Percentiles rank a stretch among this genome's conserved stretches.
Conservation (phyloP, 2,797 vertebrate species). For the Poliocrania exsul region DNA sequence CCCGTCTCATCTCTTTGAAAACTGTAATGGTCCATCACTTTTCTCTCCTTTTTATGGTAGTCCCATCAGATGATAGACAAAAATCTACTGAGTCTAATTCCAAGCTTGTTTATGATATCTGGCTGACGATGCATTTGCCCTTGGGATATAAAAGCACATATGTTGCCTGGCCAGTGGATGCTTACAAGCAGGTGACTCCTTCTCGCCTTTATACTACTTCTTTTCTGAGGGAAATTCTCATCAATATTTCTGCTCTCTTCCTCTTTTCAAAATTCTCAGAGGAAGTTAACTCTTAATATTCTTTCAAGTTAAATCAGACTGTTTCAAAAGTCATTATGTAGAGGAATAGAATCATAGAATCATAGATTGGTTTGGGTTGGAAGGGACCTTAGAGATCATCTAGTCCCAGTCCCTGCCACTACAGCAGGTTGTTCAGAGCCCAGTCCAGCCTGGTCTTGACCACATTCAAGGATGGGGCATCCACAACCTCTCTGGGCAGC, state of each 20-base stretch:
- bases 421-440: neutral
- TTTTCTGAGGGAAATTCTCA: neutral
- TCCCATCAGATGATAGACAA: neutral
- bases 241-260: neutral
- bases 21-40: neutral
- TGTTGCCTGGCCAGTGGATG: neutral
- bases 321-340: neutral
- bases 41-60: neutral
- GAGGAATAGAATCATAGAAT: neutral
- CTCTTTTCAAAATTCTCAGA: neutral
- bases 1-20: neutral
- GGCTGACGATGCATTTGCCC: neutral
- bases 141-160: neutral
- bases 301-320: neutral
- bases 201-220: neutral
- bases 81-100: neutral
- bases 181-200: neutral
- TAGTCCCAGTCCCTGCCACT: neutral
- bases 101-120: neutral
- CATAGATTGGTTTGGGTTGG: neutral
- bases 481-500: neutral
- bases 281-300: neutral
- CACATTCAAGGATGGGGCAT: neutral
- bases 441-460: neutral
- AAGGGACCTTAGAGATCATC: neutral